Evolutionary conservation across 2,797 vertebrate genomes (phyloP).

Genomic region (Chelon auratus): DNA sequence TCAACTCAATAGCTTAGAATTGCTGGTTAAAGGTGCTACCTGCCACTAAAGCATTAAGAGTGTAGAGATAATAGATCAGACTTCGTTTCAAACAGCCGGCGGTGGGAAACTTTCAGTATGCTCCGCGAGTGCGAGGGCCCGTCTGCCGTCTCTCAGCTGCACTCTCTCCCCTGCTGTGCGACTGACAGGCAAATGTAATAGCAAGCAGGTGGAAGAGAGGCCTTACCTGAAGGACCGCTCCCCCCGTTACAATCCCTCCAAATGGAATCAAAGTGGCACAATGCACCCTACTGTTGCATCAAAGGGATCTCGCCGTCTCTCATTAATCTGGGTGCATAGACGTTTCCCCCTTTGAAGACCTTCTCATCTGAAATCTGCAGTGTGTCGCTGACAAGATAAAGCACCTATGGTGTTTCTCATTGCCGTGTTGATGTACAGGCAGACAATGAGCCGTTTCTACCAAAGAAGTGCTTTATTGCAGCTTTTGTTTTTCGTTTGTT

Average conservation of each 20-base stretch:
- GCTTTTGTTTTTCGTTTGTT: constrained; percentile 24
- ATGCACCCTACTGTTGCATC: constrained; percentile 78
- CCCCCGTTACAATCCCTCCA: constrained; percentile 67
- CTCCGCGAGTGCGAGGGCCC: constrained; percentile 30
- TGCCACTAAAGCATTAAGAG: background rate
- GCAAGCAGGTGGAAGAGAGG: constrained; percentile 62
- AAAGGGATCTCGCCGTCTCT: constrained; percentile 73
- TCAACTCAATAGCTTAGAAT: constrained; percentile 17
- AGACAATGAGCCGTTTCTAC: constrained; percentile 19
- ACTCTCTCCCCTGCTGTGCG: constrained; percentile 69
- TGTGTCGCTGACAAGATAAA: constrained; percentile 64
- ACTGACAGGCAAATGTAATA: constrained; percentile 71
- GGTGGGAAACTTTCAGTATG: constrained; percentile 52
- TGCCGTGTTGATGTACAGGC: constrained; percentile 20
- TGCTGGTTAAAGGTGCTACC: constrained; percentile 24
- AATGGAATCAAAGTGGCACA: constrained; percentile 82
- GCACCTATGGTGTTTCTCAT: constrained; percentile 36
- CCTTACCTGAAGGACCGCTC: constrained; percentile 72
- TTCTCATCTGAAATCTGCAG: constrained; percentile 70
- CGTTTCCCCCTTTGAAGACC: constrained; percentile 75
- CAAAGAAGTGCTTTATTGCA: constrained; percentile 13
- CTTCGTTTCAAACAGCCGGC: constrained; percentile 33
- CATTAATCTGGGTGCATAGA: constrained; percentile 70
- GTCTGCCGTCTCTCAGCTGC: constrained; percentile 52
- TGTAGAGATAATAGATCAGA: constrained; percentile 10